These are phyloP conservation scores for Phycodurus eques DNA, from an alignment of 2,113 vertebrate species.

Conservation along the genomic window DNA sequence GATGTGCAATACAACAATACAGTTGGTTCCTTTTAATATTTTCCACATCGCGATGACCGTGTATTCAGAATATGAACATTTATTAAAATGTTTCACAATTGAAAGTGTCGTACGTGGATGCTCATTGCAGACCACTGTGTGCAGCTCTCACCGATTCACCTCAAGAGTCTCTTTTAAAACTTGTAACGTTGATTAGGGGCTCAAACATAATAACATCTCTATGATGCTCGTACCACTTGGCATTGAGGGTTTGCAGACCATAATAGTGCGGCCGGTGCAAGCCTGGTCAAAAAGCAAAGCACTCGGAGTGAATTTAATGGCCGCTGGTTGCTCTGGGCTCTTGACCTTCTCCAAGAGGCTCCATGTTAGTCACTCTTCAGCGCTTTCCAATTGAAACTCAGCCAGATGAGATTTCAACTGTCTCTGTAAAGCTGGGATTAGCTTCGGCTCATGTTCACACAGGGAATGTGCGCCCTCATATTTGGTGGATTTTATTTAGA, in stretches of 20 bases:
- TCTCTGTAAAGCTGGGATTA: slow-evolving; percentile 48
- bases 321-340: slow-evolving; percentile 66
- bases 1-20: neutral
- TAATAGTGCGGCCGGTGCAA: slow-evolving; percentile 54
- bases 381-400: slow-evolving; percentile 68
- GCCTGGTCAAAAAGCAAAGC: slow-evolving; percentile 69
- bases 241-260: slow-evolving; percentile 45
- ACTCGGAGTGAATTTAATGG: slow-evolving; percentile 75
- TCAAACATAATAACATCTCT: slow-evolving; percentile 53
- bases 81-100: slow-evolving; percentile 6
- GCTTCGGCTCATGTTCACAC: slow-evolving; percentile 13
- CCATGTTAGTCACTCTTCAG: slow-evolving; percentile 72
- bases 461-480: neutral
- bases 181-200: slow-evolving; percentile 42
- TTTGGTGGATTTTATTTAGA: neutral
- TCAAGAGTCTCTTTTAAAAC: slow-evolving; percentile 48
- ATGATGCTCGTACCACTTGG: slow-evolving; percentile 40
- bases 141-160: slow-evolving; percentile 35
- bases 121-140: slow-evolving; percentile 14
- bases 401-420: slow-evolving; percentile 66
- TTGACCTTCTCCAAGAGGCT: slow-evolving; percentile 71
- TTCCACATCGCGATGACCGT: too few species aligned
- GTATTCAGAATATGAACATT: neutral
- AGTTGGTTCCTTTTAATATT: neutral
- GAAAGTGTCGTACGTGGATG: neutral